Evolutionary conservation across 1,140 invertebrate genomes (phyloP).

Genomic region (Chrysomallon squamiferum): DNA sequence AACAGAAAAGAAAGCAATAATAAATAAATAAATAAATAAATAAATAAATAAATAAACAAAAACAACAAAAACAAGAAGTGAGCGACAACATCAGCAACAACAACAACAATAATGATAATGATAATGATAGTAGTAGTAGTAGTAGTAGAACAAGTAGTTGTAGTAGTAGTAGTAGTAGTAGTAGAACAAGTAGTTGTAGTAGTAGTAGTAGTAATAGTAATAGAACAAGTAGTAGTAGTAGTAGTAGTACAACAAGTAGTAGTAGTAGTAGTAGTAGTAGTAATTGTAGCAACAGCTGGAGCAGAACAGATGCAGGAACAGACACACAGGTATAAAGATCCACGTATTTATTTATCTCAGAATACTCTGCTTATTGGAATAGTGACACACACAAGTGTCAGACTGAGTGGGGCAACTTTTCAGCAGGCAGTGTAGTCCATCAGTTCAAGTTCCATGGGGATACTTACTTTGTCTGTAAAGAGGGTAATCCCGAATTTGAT

Average conservation of each 20-base stretch:
- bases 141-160: neutral
- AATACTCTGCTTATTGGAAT: neutral
- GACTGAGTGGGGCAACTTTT: no score
- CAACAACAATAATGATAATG: neutral
- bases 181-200: neutral
- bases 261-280: neutral
- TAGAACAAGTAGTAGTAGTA: neutral
- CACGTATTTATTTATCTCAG: neutral
- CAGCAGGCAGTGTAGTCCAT: no score
- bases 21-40: no score
- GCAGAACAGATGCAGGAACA: neutral
- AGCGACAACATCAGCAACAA: no score
- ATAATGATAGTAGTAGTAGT: slow-evolving; percentile 4
- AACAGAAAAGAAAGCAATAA: no score
- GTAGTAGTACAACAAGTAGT: neutral
- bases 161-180: neutral
- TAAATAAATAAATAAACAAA: no score
- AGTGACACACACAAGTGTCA: no score
- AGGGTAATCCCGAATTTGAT: no score
- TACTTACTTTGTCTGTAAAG: no score
- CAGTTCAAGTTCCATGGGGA: no score
- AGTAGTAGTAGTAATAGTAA: neutral
- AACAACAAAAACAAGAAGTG: no score
- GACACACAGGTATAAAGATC: neutral
- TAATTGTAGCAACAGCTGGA: no score